A percentile compares a stretch with the other conserved stretches of the same genome.
Evolutionary conservation across 1,140 invertebrate genomes (phyloP).

Genomic region (Saxidomus purpurata): DNA sequence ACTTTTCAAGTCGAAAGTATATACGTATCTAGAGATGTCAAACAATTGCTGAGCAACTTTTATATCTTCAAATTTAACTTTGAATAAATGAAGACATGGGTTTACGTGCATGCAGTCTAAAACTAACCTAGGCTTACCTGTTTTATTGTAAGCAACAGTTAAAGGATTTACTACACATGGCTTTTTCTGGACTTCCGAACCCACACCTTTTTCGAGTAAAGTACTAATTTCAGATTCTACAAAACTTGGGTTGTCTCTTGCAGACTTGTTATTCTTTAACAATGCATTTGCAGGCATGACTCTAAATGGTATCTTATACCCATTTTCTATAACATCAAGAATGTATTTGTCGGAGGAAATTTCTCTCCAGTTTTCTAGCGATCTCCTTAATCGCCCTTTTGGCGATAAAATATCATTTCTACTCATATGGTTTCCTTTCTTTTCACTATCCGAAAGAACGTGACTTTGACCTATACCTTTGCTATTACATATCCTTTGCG

Average conservation of each 20-base stretch:
- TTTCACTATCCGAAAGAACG: too few species aligned
- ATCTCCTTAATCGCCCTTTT: slow-evolving; percentile 20
- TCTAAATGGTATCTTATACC: slow-evolving; percentile 32
- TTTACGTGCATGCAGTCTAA: slow-evolving; percentile 30
- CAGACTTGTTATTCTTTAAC: too few species aligned
- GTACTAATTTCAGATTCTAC: too few species aligned
- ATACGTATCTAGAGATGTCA: slow-evolving; percentile 37
- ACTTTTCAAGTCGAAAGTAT: slow-evolving; percentile 50
- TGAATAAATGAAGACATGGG: slow-evolving; percentile 12
- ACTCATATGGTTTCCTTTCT: too few species aligned
- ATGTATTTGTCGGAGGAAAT: neutral
- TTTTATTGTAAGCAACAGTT: slow-evolving; percentile 45
- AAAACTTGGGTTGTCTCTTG: too few species aligned
- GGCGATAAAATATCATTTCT: neutral
- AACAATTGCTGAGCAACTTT: slow-evolving; percentile 29
- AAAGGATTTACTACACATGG: slow-evolving; percentile 46
- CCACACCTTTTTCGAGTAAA: too few species aligned
- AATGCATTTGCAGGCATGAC: slow-evolving; percentile 43
- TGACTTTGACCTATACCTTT: too few species aligned
- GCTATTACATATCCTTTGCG: too few species aligned
- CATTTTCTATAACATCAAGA: too few species aligned
- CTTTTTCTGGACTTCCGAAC: slow-evolving; percentile 21
- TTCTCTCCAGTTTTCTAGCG: slow-evolving; percentile 42
- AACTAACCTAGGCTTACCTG: slow-evolving; percentile 33
- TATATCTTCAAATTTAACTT: slow-evolving; percentile 50